Evolutionary conservation across 1,140 invertebrate genomes (phyloP).

Genomic region (Apolygus lucorum): DNA sequence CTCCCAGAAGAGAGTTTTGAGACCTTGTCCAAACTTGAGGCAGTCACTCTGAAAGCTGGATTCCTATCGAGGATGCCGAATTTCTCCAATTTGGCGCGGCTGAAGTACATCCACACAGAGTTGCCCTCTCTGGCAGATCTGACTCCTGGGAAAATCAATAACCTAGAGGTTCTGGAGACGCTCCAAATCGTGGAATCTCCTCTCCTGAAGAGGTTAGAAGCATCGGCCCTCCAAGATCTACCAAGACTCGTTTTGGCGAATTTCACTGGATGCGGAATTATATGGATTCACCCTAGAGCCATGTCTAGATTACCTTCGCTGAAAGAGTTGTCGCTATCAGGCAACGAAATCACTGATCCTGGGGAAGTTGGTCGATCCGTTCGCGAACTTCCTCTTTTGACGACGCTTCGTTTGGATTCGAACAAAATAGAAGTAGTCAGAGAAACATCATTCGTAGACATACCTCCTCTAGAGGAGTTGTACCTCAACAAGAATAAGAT

Average conservation of each 20-base stretch:
- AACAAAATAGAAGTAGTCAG: slow-evolving; percentile 60
- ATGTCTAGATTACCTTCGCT: slow-evolving; percentile 60
- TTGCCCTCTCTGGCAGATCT: slow-evolving; percentile 59
- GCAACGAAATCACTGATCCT: slow-evolving; percentile 65
- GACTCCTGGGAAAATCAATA: slow-evolving; percentile 58
- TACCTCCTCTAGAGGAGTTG: slow-evolving; percentile 58
- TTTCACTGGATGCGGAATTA: slow-evolving; percentile 64
- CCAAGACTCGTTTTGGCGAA: slow-evolving; percentile 63
- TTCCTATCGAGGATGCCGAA: slow-evolving; percentile 60
- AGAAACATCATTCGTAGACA: slow-evolving; percentile 71
- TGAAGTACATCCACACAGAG: slow-evolving; percentile 48
- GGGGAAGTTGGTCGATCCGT: slow-evolving; percentile 65
- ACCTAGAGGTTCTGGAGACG: slow-evolving; percentile 62
- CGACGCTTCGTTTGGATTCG: slow-evolving; percentile 55
- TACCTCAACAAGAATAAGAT: slow-evolving; percentile 65
- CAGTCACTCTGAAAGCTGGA: slow-evolving; percentile 62
- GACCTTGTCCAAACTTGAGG: slow-evolving; percentile 64
- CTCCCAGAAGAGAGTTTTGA: slow-evolving; percentile 67
- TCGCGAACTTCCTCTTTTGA: slow-evolving; percentile 60
- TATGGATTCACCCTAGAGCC: slow-evolving; percentile 68
- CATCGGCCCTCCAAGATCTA: slow-evolving; percentile 62
- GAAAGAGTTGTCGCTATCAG: slow-evolving; percentile 56
- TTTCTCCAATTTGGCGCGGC: slow-evolving; percentile 53
- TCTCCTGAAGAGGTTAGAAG: slow-evolving; percentile 54
- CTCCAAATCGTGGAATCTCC: slow-evolving; percentile 61